Conservation (phyloP, 2,113 vertebrate species). For the Calcarius ornatus region DNA sequence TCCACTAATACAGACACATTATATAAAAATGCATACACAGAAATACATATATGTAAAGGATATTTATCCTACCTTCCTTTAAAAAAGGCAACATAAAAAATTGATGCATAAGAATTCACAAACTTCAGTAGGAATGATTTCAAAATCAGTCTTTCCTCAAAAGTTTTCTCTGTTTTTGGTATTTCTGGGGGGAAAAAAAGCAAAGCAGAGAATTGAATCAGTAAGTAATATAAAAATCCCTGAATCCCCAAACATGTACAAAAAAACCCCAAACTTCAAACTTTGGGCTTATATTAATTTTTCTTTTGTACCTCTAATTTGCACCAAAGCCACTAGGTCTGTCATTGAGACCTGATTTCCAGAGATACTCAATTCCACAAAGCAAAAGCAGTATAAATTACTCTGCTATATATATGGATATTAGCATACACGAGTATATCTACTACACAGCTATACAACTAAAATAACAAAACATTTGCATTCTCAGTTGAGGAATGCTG, state of each 20-base stretch:
- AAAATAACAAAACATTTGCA: background rate
- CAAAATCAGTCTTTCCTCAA: constrained; percentile 91
- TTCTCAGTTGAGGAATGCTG: background rate
- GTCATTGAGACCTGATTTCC: background rate
- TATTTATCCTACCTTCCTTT: constrained; percentile 87
- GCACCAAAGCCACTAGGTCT: background rate
- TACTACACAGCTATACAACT: background rate
- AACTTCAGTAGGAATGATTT: constrained; percentile 96
- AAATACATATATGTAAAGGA: background rate
- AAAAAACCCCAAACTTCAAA: background rate
- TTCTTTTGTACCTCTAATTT: background rate
- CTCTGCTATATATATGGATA: background rate
- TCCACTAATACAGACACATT: background rate
- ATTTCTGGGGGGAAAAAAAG: constrained; percentile 73
- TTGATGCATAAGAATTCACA: constrained; percentile 95
- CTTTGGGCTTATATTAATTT: background rate
- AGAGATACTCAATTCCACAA: background rate
- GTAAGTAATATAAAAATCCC: background rate
- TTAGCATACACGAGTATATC: fast-evolving
- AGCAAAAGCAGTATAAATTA: background rate
- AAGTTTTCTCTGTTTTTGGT: constrained; percentile 91
- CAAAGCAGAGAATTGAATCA: background rate
- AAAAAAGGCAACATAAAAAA: constrained; percentile 99
- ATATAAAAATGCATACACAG: background rate
- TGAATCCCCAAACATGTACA: background rate